Evolutionary conservation across 2,888 invertebrate species (phyloP).

Genomic region (Cremastobaeus sp.): DNA sequence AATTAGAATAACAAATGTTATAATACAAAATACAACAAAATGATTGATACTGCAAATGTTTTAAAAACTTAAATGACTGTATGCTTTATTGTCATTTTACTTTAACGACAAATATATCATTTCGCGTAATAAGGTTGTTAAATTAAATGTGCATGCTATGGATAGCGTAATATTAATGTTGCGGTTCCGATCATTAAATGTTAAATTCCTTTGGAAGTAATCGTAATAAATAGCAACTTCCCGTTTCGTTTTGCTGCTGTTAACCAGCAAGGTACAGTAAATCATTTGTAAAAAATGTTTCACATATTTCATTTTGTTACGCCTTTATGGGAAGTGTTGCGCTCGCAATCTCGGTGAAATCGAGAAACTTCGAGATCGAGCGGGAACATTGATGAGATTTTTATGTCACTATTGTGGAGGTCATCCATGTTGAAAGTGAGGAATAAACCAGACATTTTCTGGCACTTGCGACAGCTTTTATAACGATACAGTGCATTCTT

Average conservation of each 20-base stretch:
- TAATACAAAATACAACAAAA: no score
- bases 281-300: constrained; percentile 28
- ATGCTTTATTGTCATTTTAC: no score
- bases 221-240: constrained; percentile 13
- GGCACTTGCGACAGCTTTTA: not conserved
- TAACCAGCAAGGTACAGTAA: constrained; percentile 29
- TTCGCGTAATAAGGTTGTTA: no score
- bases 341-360: constrained; percentile 22
- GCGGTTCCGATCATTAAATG: constrained; percentile 18
- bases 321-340: not conserved
- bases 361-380: constrained; percentile 21
- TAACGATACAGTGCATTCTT: no score
- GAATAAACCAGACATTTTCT: constrained; percentile 15
- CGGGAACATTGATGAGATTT: constrained; percentile 27
- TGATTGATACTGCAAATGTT: no score
- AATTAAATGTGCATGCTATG: no score
- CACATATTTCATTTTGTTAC: constrained; percentile 27
- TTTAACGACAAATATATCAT: no score
- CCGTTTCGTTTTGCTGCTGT: constrained; percentile 25
- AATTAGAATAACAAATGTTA: no score
- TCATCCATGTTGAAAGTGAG: constrained; percentile 27
- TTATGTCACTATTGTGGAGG: constrained; percentile 39
- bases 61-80: no score
- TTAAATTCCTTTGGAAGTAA: constrained; percentile 10
- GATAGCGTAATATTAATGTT: constrained; percentile 8